Evolutionary conservation across 2,888 invertebrate species (phyloP).

Genomic region (Pecten maximus): DNA sequence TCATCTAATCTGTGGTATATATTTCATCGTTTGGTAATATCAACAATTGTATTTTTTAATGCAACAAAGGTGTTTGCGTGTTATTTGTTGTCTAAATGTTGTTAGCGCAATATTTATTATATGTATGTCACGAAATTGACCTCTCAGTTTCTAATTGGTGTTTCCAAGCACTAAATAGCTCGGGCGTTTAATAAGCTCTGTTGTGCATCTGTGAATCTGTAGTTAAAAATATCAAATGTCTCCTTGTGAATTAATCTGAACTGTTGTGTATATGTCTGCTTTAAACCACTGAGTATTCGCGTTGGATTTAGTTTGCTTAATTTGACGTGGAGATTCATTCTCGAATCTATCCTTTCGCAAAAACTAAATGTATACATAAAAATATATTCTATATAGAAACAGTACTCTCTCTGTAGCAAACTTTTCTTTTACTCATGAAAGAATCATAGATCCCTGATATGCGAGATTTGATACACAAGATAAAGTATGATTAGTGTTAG

Average conservation of each 20-base stretch:
- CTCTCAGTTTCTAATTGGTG: background rate
- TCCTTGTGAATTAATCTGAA: background rate
- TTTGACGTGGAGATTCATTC: too few species aligned
- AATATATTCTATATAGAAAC: too few species aligned
- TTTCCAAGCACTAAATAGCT: background rate
- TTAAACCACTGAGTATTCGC: too few species aligned
- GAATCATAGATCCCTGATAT: too few species aligned
- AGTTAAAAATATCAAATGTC: background rate
- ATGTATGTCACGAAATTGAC: background rate
- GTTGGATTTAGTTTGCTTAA: too few species aligned
- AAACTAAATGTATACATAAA: too few species aligned
- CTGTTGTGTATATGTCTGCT: background rate
- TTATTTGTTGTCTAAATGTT: background rate
- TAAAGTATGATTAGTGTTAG: too few species aligned
- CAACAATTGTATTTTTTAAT: background rate
- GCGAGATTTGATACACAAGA: too few species aligned
- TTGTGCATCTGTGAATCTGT: background rate
- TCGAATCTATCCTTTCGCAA: too few species aligned
- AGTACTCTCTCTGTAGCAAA: too few species aligned
- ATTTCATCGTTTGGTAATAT: background rate
- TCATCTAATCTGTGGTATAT: background rate
- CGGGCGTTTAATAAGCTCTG: background rate
- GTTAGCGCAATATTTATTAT: background rate
- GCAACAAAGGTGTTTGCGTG: background rate
- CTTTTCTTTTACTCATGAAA: too few species aligned